Base-by-base conservation (phyloP, 2,797 vertebrate genomes). In the Coranthus polyacanthus region DNA sequence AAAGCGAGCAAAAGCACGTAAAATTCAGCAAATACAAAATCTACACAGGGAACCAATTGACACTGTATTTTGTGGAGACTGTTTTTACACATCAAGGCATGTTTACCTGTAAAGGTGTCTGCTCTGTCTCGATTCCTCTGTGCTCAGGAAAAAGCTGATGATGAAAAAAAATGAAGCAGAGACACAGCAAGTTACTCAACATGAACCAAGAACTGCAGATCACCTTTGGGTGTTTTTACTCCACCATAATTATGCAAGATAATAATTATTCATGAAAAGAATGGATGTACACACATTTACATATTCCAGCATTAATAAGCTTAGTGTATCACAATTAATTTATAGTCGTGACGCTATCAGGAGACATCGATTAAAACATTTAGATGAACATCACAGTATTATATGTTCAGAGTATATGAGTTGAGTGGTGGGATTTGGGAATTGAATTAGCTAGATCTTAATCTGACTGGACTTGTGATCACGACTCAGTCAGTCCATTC, bases 71-170 rank as follows among this genome's bases (percentile, higher is more conserved):
- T 15, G 11, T 18, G 16, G 8, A 3, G 2, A 13, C 50, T 12
- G 6, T 22, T n/a, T 26, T 12, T 64, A 55, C 44, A 51, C 6
- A 26, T n/a, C 39, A 12, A 63, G 5, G 6, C 11, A 2, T 24
- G 36, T 72, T 81, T 79, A 95, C 95, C 95, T 95, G 90, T 94
- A 95, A 15, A 96, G 91, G 72, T 96, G 95, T 84, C 93, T 88
- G 85, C 91, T 93, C 42, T 93, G 92, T 60, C 87, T 85, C 17
- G 93, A 94, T 16, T 92, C 92, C 53, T 96, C 95, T 26, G 92
- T 87, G 75, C 95, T 95, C 81, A 95, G 82, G 79, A 95, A 96
- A 78, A 92, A 96, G 62, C 95, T 96, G 82, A 64, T 8, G 16
- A 66, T 6, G 36, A 62, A 29, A 29, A 29, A 29, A 29, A 59